A percentile compares a stretch with the other conserved stretches of the same genome.
phyloP scores from a whole-genome alignment of 2,888 invertebrate species.

The Drosophila testacea region DNA sequence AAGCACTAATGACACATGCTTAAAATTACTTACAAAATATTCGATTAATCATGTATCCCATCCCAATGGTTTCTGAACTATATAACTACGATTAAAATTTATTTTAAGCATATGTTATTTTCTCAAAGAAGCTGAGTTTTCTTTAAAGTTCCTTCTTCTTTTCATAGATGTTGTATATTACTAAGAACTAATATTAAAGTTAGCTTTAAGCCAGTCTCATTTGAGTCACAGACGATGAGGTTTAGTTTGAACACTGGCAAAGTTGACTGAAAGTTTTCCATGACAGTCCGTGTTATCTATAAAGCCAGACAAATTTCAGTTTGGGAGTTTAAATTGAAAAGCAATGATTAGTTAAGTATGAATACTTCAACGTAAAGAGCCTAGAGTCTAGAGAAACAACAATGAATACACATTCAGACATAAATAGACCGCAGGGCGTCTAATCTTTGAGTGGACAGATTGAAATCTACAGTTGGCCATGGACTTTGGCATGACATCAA shows the following conservation, averaged over 20 bases:
- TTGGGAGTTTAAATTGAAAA: slow-evolving; percentile 4
- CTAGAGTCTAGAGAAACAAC: slow-evolving; percentile 4
- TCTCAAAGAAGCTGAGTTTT: too few relatives aligned
- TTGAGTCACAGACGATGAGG: not conserved
- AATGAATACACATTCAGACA: slow-evolving; percentile 1
- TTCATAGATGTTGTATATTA: too few relatives aligned
- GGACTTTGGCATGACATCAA: not conserved
- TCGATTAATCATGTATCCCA: not conserved
- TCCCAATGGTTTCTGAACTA: not conserved
- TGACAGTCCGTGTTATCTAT: slow-evolving; percentile 6
- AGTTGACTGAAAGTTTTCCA: slow-evolving; percentile 1
- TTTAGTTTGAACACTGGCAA: not conserved
- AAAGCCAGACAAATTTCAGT: slow-evolving; percentile 9
- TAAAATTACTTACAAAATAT: slow-evolving; percentile 3
- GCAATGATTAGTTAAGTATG: slow-evolving; percentile 18
- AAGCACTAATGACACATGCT: slow-evolving; percentile 15
- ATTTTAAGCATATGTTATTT: too few relatives aligned
- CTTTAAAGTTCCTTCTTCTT: too few relatives aligned
- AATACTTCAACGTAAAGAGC: not conserved
- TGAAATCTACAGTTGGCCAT: not conserved
- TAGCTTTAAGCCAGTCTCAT: slow-evolving; percentile 1
- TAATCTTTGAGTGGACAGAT: slow-evolving; percentile 17
- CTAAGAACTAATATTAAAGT: not conserved
- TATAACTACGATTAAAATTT: not conserved
- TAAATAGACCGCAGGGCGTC: slow-evolving; percentile 2